A percentile compares a stretch with the other conserved stretches of the same genome.
phyloP scores from a whole-genome alignment of 2,113 vertebrate genomes.

The Bagarius yarrelli region DNA sequence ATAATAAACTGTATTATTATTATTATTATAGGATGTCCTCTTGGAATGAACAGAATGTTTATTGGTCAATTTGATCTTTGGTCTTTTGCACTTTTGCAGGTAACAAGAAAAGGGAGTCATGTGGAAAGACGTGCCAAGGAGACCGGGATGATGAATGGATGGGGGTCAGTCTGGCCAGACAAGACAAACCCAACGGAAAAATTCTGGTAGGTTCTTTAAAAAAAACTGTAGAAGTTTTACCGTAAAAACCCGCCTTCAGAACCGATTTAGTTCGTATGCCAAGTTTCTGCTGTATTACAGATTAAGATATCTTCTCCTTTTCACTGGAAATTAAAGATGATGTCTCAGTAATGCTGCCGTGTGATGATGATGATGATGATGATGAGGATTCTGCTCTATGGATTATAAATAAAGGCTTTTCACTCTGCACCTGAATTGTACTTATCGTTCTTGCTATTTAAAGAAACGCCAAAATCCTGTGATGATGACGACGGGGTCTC shows the following conservation, averaged over 20 bases:
- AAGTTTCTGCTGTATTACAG: no score
- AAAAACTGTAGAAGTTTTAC: background rate
- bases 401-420: conserved; percentile 37
- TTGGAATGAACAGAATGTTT: background rate
- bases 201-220: conserved; percentile 80
- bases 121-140: conserved; percentile 94
- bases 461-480: conserved; percentile 4
- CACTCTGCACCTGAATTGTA: background rate
- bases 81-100: conserved; percentile 73
- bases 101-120: conserved; percentile 77
- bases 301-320: no score
- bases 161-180: conserved; percentile 93
- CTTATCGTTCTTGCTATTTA: background rate
- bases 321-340: no score
- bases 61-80: background rate
- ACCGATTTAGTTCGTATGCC: no score
- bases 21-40: background rate
- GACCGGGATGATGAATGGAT: conserved; percentile 96
- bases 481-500: background rate
- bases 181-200: conserved; percentile 80
- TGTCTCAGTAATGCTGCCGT: background rate
- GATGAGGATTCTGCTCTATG: background rate
- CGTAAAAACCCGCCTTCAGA: no score
- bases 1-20: background rate
- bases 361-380: background rate